phyloP scores from a whole-genome alignment of 2,888 invertebrate genomes.

The Rotaria socialis region DNA sequence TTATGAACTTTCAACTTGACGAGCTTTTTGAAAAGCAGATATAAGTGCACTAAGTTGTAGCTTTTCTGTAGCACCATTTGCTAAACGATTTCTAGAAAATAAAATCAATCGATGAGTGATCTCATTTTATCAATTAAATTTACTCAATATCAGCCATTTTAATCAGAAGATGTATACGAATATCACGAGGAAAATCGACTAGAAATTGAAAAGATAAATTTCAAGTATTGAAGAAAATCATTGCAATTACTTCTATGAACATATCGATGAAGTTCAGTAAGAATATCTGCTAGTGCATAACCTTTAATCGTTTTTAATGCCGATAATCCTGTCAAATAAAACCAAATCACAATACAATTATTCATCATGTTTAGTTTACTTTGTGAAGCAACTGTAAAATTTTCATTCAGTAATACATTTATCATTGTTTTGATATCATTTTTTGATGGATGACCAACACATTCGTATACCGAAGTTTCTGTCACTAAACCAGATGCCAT shows the following conservation, averaged over 20 bases:
- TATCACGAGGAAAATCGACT: constrained; percentile 81
- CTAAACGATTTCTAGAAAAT: constrained; percentile 66
- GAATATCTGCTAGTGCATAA: constrained; percentile 82
- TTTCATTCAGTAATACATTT: constrained; percentile 71
- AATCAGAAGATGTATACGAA: constrained; percentile 73
- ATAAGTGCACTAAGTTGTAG: constrained; percentile 82
- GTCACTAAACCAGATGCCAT: constrained; percentile 82
- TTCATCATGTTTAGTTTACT: not conserved
- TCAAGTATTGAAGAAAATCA: not conserved
- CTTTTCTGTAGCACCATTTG: constrained; percentile 80
- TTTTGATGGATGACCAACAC: constrained; percentile 89
- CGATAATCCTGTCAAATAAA: constrained; percentile 64
- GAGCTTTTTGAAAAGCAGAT: constrained; percentile 76
- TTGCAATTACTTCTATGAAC: constrained; percentile 75
- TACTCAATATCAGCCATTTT: constrained; percentile 82
- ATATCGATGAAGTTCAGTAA: constrained; percentile 80
- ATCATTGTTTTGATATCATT: constrained; percentile 81
- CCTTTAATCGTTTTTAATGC: constrained; percentile 78
- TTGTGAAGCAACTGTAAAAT: constrained; percentile 63
- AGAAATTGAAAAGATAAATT: constrained; percentile 54
- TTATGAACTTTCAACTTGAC: constrained; percentile 53
- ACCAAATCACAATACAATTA: not conserved
- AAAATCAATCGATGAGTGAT: not conserved
- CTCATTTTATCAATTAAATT: constrained; percentile 48
- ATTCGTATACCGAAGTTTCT: constrained; percentile 85